Conservation (phyloP, 2,113 vertebrate genomes). For the Microcebus murinus region DNA sequence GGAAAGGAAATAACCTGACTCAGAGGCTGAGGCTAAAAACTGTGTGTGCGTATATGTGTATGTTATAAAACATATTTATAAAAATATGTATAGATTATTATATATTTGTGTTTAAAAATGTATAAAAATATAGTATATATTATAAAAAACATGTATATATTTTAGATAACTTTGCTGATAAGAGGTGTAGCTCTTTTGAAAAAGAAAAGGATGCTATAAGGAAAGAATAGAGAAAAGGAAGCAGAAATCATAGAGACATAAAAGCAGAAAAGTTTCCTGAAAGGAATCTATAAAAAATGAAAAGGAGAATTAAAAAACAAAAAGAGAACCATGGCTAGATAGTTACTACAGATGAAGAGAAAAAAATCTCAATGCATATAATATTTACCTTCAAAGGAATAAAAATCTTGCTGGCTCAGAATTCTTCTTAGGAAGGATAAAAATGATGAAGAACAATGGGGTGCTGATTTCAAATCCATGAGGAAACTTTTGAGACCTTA, state of each 20-base stretch:
- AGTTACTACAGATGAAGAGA: conserved; percentile 19
- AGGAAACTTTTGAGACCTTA: neutral
- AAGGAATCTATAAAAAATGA: conserved; percentile 16
- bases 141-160: neutral
- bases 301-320: neutral
- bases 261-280: neutral
- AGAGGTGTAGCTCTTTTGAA: neutral
- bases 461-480: neutral
- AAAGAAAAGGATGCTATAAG: neutral
- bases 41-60: neutral
- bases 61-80: neutral
- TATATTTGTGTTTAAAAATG: neutral
- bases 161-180: neutral
- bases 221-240: neutral
- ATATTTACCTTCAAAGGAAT: neutral
- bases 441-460: neutral
- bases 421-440: neutral
- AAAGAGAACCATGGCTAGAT: neutral
- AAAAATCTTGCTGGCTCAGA: neutral
- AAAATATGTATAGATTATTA: neutral
- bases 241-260: neutral
- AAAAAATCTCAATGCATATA: neutral
- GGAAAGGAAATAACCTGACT: neutral
- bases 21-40: neutral
- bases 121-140: neutral